These are phyloP conservation scores for Arvicanthis niloticus DNA, from an alignment of 2,113 vertebrate genomes.

Conservation along the genomic window DNA sequence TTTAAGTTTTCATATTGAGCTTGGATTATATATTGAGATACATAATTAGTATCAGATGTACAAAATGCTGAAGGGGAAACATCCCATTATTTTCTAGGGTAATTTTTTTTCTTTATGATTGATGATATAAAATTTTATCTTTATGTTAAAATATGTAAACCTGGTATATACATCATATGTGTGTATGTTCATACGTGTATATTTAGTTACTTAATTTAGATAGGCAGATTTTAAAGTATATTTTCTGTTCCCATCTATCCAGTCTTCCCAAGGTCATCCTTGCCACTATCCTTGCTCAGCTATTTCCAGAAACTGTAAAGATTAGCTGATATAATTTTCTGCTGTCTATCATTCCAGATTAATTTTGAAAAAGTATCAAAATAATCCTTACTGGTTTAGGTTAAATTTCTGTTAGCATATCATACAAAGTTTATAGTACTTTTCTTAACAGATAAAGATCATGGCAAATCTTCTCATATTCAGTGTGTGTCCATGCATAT, in stretches of 20 bases:
- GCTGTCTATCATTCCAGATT: background rate
- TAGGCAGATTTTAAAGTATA: background rate
- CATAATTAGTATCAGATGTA: background rate
- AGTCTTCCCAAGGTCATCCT: too few species aligned
- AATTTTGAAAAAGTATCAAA: background rate
- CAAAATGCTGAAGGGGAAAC: background rate
- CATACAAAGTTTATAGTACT: background rate
- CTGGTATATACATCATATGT: too few species aligned
- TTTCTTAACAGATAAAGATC: background rate
- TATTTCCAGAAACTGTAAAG: background rate
- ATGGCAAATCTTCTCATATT: background rate
- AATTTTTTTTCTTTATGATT: slow-evolving; percentile 1
- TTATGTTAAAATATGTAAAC: background rate
- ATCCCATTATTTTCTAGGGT: background rate
- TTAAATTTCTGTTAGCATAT: background rate
- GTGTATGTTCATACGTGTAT: too few species aligned
- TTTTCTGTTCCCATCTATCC: background rate
- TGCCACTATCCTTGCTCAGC: background rate
- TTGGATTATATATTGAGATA: background rate
- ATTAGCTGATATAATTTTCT: background rate
- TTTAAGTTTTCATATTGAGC: background rate
- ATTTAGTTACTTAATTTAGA: background rate
- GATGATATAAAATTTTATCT: background rate
- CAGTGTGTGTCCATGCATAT: background rate
- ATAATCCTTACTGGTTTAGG: background rate